Evolutionary conservation across 2,797 vertebrate species (phyloP), one percentile per base, ranked within the genome.

Genomic region (Spondyliosoma cantharus): DNA sequence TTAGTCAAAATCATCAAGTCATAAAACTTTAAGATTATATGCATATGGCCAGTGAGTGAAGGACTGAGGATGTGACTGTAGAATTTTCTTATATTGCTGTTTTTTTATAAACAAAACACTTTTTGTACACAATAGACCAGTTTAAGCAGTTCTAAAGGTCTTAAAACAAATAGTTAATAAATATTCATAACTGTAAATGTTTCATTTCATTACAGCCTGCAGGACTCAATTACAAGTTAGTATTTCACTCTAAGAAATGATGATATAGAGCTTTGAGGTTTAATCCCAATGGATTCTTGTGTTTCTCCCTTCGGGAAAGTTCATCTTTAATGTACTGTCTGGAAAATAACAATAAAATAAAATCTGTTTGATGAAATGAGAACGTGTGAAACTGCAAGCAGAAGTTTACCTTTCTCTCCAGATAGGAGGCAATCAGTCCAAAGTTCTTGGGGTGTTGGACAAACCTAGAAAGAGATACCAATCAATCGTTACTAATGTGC

Each of bases 391-490:
- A 49, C 62, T 24, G 49, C 2, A 24, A 32, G 17, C 25, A 32
- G 42, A 1, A 17, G 15, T 93, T 95, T 94, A 99, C 98, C 97
- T 99, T 99, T 92, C 98, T 96, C 92, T 99, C 98, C 74, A 99
- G 94, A 91, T 97, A 99, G n/a, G 98, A 97, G 78, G 98, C 97
- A 88, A 99, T 99, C 72, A 99, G 92, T 84, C 96, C 96, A 93
- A 99, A 99, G 93, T 99, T 99, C 94, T 99, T 99, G 74, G 98
- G 98, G 93, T 99, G 98, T 74, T 98, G 98, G 80, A 99, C 96
- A 95, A 99, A 99, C 94, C 98, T 99, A 91, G 49, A 81, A 85
- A 85, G 69, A 86, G n/a, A 87, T 29, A 16, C 0, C 42, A 76
- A 13, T 57, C 1, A 24, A 13, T 57, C 1, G 24, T 85, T 64